Evolutionary conservation across 2,888 invertebrate genomes (phyloP).

Genomic region (Cosmia pyralina): DNA sequence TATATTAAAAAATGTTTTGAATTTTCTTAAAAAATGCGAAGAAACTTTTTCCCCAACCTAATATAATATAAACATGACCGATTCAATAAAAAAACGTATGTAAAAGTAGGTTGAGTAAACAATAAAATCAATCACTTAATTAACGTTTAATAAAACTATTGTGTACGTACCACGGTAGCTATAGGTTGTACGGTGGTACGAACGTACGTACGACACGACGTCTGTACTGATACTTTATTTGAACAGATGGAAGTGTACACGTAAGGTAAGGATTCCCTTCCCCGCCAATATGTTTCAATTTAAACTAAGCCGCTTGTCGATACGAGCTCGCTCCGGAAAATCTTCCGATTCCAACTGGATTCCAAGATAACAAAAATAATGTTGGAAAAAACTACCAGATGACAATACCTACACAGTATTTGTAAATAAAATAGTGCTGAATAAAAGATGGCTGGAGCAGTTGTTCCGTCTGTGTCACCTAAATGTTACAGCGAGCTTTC

Average conservation of each 20-base stretch:
- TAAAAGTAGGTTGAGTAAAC: conserved; percentile 37
- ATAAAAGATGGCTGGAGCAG: conserved; percentile 57
- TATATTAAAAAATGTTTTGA: too few species aligned
- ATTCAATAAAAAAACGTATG: conserved; percentile 34
- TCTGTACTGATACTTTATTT: conserved; percentile 70
- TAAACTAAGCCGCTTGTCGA: conserved; percentile 89
- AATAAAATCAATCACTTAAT: conserved; percentile 61
- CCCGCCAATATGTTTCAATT: conserved; percentile 89
- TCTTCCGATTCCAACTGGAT: conserved; percentile 81
- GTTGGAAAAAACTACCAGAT: conserved; percentile 62
- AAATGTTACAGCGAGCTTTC: conserved; percentile 11
- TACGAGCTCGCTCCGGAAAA: conserved; percentile 80
- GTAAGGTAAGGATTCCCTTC: conserved; percentile 82
- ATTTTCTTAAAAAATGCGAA: too few species aligned
- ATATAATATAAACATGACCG: conserved; percentile 29
- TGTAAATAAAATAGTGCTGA: conserved; percentile 60
- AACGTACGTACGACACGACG: conserved; percentile 14
- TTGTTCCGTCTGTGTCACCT: conserved; percentile 38
- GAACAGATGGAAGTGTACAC: conserved; percentile 78
- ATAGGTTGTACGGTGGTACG: conserved; percentile 5
- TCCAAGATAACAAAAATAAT: conserved; percentile 77
- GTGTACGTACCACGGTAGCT: conserved; percentile 34
- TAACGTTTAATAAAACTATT: conserved; percentile 39
- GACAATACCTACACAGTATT: conserved; percentile 57
- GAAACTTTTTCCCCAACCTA: too few species aligned